A percentile compares a stretch with the other conserved stretches of the same genome.
Evolutionary conservation across 2,888 invertebrate genomes (phyloP).

Genomic region (Eristalinus sepulchralis): DNA sequence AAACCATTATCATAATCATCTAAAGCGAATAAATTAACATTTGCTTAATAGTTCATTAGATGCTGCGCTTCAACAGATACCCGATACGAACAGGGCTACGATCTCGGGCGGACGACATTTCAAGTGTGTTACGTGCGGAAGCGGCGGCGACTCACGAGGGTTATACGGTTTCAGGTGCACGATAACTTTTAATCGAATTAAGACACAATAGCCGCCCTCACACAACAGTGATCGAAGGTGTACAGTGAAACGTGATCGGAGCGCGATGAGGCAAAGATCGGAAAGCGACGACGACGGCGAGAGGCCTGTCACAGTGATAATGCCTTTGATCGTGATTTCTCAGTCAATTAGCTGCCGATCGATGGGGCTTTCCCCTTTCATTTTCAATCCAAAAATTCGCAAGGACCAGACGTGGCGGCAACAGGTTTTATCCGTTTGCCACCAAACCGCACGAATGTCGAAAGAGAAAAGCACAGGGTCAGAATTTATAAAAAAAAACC

Average conservation of each 20-base stretch:
- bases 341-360: too few relatives aligned
- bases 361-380: background rate
- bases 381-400: too few relatives aligned
- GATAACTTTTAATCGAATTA: background rate
- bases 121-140: background rate
- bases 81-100: background rate
- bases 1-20: slow-evolving; percentile 52
- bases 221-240: background rate
- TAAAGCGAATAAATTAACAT: slow-evolving; percentile 59
- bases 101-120: background rate
- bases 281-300: too few relatives aligned
- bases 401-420: too few relatives aligned
- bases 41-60: slow-evolving; percentile 41
- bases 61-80: background rate
- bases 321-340: too few relatives aligned
- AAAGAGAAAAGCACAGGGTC: too few relatives aligned
- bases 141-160: background rate
- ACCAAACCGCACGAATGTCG: too few relatives aligned
- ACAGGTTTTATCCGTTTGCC: too few relatives aligned
- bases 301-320: too few relatives aligned
- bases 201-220: background rate
- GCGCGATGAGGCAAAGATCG: too few relatives aligned
- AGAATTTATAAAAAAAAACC: background rate
- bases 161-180: background rate
- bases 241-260: background rate